Evolutionary conservation across 1,140 invertebrate genomes (phyloP).

Genomic region (Epicauta chinensis): DNA sequence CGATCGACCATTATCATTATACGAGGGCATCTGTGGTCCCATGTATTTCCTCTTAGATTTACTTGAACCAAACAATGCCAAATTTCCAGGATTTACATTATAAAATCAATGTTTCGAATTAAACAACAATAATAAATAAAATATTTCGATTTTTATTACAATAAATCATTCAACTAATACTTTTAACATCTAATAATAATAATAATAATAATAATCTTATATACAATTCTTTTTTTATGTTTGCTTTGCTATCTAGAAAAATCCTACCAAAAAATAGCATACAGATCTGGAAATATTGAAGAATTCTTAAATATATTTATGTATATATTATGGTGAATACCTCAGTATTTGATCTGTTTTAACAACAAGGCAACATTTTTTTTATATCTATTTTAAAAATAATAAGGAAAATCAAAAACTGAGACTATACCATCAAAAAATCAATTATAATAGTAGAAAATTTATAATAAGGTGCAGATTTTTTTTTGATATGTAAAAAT

Average conservation of each 20-base stretch:
- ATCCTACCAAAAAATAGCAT: constrained; percentile 9
- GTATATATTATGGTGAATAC: no score
- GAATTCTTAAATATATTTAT: no score
- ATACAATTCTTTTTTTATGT: constrained; percentile 11
- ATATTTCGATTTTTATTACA: constrained; percentile 31
- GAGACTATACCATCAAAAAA: no score
- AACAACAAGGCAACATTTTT: constrained; percentile 17
- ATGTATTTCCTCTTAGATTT: constrained; percentile 66
- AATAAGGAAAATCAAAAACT: no score
- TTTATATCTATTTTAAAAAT: no score
- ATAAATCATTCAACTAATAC: constrained; percentile 35
- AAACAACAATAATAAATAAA: constrained; percentile 20
- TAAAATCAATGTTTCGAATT: constrained; percentile 23
- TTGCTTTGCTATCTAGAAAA: no score
- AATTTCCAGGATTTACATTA: constrained; percentile 55
- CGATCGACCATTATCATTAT: constrained; percentile 77
- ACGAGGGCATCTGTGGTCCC: constrained; percentile 72
- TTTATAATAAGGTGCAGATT: background rate
- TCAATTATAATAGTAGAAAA: no score
- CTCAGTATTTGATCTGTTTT: no score
- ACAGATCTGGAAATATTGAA: background rate
- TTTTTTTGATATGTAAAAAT: constrained; percentile 37
- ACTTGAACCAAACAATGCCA: constrained; percentile 51
- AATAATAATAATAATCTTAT: constrained; percentile 12
- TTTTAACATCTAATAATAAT: constrained; percentile 30